These are phyloP conservation scores for Porites rus DNA, from an alignment of 92 coral and sea anemone genomes.

Conservation along the genomic window DNA sequence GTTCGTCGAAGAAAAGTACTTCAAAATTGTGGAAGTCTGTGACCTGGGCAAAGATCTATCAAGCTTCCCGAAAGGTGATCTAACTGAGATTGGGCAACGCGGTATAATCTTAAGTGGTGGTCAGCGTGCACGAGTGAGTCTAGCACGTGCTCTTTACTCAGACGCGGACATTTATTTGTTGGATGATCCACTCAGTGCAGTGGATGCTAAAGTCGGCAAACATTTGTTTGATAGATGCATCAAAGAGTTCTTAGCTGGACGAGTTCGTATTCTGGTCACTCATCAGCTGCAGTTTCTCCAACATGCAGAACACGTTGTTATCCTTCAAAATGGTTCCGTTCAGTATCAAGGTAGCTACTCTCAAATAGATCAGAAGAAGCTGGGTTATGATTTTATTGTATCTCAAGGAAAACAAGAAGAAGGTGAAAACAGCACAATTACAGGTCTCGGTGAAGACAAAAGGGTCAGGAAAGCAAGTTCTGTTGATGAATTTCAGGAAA, in stretches of 20 bases:
- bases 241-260: slow-evolving; percentile 28
- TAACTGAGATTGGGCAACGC: slow-evolving; percentile 47
- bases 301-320: slow-evolving; percentile 20
- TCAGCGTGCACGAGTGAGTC: slow-evolving; percentile 51
- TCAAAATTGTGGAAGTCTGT: slow-evolving; percentile 77
- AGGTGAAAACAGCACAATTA: neutral
- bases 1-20: slow-evolving; percentile 63
- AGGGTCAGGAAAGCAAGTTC: neutral
- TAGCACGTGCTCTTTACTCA: slow-evolving; percentile 49
- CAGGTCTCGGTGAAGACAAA: neutral
- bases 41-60: slow-evolving; percentile 79
- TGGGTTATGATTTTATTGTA: neutral
- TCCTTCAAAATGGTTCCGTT: slow-evolving; percentile 29
- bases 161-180: slow-evolving; percentile 43
- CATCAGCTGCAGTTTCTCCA: slow-evolving; percentile 35
- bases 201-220: slow-evolving; percentile 55
- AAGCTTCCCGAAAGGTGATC: slow-evolving; percentile 29
- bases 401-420: neutral
- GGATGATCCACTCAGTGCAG: slow-evolving; percentile 60
- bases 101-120: slow-evolving; percentile 57
- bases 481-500: neutral
- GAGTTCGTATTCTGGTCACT: slow-evolving; percentile 41
- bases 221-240: slow-evolving; percentile 49
- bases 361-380: neutral
- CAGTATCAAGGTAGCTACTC: neutral